These are phyloP conservation scores for Virgularia gustaviana DNA, from an alignment of 92 coral and sea anemone genomes.

Conservation along the genomic window DNA sequence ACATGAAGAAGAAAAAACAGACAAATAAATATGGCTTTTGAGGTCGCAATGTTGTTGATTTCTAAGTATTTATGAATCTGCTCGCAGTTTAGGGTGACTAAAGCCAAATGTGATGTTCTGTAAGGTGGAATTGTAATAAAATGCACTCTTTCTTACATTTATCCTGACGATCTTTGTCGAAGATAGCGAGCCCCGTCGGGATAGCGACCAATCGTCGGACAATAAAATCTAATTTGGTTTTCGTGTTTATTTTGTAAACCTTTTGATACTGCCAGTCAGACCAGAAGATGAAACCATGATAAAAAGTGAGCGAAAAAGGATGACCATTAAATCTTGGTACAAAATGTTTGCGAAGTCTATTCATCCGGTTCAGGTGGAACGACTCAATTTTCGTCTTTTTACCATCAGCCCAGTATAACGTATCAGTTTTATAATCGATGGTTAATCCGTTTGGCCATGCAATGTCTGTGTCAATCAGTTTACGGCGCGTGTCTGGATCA, in stretches of 20 bases:
- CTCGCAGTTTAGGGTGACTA: too few relatives aligned
- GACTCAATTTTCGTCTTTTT: constrained; percentile 67
- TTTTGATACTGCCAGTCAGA: constrained; percentile 64
- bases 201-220: constrained; percentile 47
- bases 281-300: constrained; percentile 75
- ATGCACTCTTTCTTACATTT: too few relatives aligned
- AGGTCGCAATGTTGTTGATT: too few relatives aligned
- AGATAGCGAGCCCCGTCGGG: constrained; percentile 76
- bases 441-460: constrained; percentile 85
- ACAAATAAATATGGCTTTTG: too few relatives aligned
- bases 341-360: constrained; percentile 61
- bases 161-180: constrained; percentile 75
- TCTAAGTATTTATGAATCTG: too few relatives aligned
- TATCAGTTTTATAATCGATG: constrained; percentile 66
- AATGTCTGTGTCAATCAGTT: constrained; percentile 54
- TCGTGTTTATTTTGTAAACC: constrained; percentile 75
- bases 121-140: too few relatives aligned
- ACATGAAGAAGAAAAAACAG: too few relatives aligned
- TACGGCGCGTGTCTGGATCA: constrained; percentile 47
- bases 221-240: constrained; percentile 46
- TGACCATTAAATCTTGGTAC: constrained; percentile 21
- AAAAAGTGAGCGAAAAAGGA: constrained; percentile 73
- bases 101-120: too few relatives aligned
- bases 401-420: constrained; percentile 88
- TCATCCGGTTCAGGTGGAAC: constrained; percentile 59